Evolutionary conservation across 2,888 invertebrate species (phyloP), one percentile per base, ranked within the genome.

Genomic region (Cheilosia vernalis): DNA sequence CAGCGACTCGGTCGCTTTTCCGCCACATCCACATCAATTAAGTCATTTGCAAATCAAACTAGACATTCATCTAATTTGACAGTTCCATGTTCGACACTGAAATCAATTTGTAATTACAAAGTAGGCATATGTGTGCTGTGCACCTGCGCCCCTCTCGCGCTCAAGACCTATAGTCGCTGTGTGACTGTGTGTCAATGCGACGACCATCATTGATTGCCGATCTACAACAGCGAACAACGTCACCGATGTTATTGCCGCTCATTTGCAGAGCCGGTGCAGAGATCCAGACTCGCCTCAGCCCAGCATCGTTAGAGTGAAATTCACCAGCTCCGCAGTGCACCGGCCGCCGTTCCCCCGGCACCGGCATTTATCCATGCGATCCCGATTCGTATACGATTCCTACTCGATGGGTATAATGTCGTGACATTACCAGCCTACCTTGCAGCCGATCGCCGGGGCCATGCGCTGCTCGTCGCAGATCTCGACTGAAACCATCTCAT

Each of bases 91-190:
- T 86, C 86, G 82, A 86, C 86, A 86, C 78, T 86, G 77, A 86
- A 86, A 86, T 82, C 86, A 86, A 86, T 86, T 86, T 86, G 86
- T 86, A 86, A 86, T 86, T 86, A 86, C 86, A 86, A 86, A 82
- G 77, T 81, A 76, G 66, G 64, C 72, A 81, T 40, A 53, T 60
- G 30, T 72, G 51, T 56, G 27, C 27, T 56, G 15, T 55, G 70
- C 53, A 53, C 55, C 49, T 70, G 70, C 58, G 53, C 55, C 42
- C 70, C 42, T 56, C 44, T 63, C 27, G 55, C 17, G 30, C 6
- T 27, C 27, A 27, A 27, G 27, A 27, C 27, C 27, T 27, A 27
- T 7, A 27, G 27, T 30, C n/a, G n/a, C 30, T 30, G 30, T 30
- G 73, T 55, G 80, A 64, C 69, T 76, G 53, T 76, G 53, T 84